These are phyloP conservation scores for Crotalus helleri DNA, from an alignment of 2,113 vertebrate genomes.

Conservation along the genomic window DNA sequence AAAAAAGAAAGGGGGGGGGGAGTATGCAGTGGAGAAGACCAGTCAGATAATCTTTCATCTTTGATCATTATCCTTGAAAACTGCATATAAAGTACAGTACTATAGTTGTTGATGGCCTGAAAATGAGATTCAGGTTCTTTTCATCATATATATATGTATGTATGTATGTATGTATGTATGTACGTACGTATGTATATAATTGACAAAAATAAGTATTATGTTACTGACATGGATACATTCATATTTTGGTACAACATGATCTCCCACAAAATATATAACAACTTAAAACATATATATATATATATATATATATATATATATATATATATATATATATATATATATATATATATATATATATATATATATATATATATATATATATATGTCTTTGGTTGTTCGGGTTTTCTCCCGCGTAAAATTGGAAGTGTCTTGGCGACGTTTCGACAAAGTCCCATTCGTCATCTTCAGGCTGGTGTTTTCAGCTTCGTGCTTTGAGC, in stretches of 20 bases:
- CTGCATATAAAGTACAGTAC: background rate
- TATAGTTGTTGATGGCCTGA: background rate
- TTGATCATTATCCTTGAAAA: conserved; percentile 23
- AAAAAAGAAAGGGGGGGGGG: background rate
- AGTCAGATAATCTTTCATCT: conserved; percentile 19
- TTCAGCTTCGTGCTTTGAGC: too few relatives aligned
- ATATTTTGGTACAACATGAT: background rate
- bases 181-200: background rate
- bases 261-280: background rate
- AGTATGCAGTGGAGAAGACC: background rate
- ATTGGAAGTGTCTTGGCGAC: too few relatives aligned
- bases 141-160: background rate
- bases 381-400: too few relatives aligned
- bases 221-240: background rate
- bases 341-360: too few relatives aligned
- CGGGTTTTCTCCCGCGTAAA: too few relatives aligned
- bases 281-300: too few relatives aligned
- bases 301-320: too few relatives aligned
- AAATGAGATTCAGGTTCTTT: background rate
- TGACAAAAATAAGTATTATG: conserved; percentile 10
- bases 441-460: too few relatives aligned
- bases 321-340: too few relatives aligned
- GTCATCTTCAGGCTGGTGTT: too few relatives aligned
- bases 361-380: too few relatives aligned
- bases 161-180: too few relatives aligned